These are phyloP conservation scores for Bombus pyrosoma DNA, from an alignment of 1,140 invertebrate genomes.

Conservation along the genomic window DNA sequence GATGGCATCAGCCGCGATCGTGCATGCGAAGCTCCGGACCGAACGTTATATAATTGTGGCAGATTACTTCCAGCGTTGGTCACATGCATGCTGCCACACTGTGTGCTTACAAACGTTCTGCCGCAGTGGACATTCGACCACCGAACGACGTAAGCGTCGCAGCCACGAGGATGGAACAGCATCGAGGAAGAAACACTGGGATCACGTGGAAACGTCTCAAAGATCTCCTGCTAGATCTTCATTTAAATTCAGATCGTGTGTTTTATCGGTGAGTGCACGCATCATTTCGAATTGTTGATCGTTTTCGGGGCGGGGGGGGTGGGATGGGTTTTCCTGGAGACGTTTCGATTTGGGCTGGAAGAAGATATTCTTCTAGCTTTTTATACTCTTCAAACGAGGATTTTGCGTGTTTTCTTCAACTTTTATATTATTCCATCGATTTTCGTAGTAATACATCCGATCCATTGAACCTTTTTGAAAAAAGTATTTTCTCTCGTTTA, in stretches of 20 bases:
- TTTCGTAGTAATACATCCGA: not conserved
- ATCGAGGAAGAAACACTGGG: constrained; percentile 11
- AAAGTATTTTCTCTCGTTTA: not conserved
- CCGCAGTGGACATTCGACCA: constrained; percentile 68
- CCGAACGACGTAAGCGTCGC: constrained; percentile 34
- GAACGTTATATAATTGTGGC: constrained; percentile 70
- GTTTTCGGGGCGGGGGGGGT: too few relatives aligned
- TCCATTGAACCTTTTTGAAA: too few relatives aligned
- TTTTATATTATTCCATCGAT: not conserved
- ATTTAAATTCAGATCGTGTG: constrained; percentile 71
- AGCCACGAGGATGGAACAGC: constrained; percentile 64
- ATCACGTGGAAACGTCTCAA: constrained; percentile 61
- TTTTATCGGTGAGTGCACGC: constrained; percentile 75
- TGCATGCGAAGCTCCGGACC: constrained; percentile 32
- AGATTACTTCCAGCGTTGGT: constrained; percentile 69
- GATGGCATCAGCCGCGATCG: constrained; percentile 30
- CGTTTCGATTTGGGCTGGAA: not conserved
- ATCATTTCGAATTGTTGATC: not conserved
- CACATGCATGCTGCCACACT: constrained; percentile 60
- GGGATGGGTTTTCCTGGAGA: not conserved
- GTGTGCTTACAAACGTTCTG: constrained; percentile 47
- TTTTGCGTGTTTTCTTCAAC: not conserved
- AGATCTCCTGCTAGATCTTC: constrained; percentile 60
- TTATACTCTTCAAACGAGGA: not conserved
- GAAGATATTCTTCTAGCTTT: too few relatives aligned